phyloP scores from a whole-genome alignment of 2,797 vertebrate species.

The Clarias laeviceps region DNA sequence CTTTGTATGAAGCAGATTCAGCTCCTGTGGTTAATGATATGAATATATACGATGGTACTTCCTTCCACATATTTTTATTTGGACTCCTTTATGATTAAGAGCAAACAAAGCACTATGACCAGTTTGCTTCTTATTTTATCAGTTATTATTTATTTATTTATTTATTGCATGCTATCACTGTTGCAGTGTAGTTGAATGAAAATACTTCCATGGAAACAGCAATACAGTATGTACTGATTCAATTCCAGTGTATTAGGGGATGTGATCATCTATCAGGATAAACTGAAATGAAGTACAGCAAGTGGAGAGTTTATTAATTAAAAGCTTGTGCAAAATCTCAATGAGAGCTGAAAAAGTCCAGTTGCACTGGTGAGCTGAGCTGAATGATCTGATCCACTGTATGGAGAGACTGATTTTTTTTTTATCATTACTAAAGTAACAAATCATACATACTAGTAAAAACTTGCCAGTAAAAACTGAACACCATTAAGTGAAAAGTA shows the following conservation, averaged over 20 bases:
- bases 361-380: neutral
- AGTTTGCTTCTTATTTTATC: neutral
- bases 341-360: neutral
- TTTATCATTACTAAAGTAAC: neutral
- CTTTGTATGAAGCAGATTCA: no score
- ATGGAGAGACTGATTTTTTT: neutral
- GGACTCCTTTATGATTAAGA: neutral
- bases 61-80: no score
- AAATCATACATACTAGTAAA: neutral
- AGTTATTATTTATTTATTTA: no score
- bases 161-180: neutral
- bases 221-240: neutral
- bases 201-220: neutral
- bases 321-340: neutral
- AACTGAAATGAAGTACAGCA: neutral
- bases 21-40: no score
- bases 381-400: neutral
- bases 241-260: neutral
- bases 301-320: neutral
- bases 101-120: neutral
- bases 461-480: neutral
- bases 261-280: neutral
- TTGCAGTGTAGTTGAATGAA: neutral
- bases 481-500: no score
- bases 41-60: no score